Evolutionary conservation across 2,888 invertebrate genomes (phyloP).

Genomic region (Aphrophora alni): DNA sequence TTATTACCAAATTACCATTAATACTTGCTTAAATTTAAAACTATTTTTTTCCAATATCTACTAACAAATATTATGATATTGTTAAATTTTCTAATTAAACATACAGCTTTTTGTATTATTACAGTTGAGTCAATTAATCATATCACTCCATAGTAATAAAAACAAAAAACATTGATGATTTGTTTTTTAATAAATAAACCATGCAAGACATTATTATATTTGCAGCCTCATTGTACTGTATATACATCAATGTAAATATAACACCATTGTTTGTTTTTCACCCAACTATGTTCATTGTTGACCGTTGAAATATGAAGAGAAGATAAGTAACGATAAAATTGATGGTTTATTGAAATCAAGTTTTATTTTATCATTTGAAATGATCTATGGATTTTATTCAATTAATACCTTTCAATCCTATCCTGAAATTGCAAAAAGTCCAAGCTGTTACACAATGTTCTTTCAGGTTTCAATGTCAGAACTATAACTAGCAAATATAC

Average conservation of each 20-base stretch:
- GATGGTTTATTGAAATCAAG: constrained; percentile 5
- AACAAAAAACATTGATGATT: neutral
- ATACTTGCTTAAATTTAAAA: neutral
- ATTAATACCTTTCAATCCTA: neutral
- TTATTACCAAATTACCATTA: neutral
- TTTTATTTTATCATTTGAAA: constrained; percentile 13
- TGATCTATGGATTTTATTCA: neutral
- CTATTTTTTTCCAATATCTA: neutral
- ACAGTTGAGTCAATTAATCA: constrained; percentile 44
- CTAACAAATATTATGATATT: constrained; percentile 36
- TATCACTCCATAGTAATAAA: neutral
- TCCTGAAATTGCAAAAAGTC: neutral
- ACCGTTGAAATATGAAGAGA: constrained; percentile 47
- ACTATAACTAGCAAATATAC: too few species aligned
- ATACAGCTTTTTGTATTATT: constrained; percentile 41
- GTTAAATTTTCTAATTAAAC: constrained; percentile 44
- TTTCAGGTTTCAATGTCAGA: too few species aligned
- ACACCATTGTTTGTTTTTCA: constrained; percentile 49
- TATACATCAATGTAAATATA: constrained; percentile 49
- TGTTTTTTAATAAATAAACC: neutral
- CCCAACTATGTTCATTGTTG: constrained; percentile 49
- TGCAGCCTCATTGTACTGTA: constrained; percentile 48
- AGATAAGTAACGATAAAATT: constrained; percentile 44
- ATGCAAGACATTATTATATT: constrained; percentile 23
- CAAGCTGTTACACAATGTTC: neutral